Percentiles rank a stretch among this genome's conserved stretches.
Conservation (phyloP, 1,140 invertebrate genomes). For the Heterodera carotae region DNA sequence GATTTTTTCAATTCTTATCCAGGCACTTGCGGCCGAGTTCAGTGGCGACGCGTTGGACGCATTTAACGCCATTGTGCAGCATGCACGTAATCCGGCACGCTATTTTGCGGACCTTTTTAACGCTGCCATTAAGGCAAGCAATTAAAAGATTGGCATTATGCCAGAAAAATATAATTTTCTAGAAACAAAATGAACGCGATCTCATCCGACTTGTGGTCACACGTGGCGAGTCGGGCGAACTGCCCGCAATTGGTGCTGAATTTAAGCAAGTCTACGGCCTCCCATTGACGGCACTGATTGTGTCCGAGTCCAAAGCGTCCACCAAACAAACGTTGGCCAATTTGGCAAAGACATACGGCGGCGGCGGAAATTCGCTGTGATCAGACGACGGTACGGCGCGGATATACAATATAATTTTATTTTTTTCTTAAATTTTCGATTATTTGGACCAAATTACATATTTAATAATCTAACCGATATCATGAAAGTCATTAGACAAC, state of each 20-base stretch:
- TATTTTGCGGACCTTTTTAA: constrained; percentile 89
- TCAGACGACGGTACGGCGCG: too few species aligned
- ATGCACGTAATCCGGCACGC: constrained; percentile 72
- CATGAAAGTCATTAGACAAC: too few species aligned
- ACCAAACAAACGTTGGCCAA: constrained; percentile 2
- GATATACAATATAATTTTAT: too few species aligned
- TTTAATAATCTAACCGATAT: too few species aligned
- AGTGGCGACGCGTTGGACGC: constrained; percentile 82
- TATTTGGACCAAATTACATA: too few species aligned
- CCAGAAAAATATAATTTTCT: not conserved
- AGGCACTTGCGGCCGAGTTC: constrained; percentile 84
- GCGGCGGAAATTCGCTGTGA: too few species aligned
- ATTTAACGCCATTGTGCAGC: constrained; percentile 72
- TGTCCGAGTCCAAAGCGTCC: not conserved
- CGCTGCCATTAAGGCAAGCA: constrained; percentile 75
- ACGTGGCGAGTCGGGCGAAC: not conserved
- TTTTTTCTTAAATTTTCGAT: too few species aligned
- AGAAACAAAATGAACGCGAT: constrained; percentile 1
- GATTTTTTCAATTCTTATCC: constrained; percentile 39
- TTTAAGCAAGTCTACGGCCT: not conserved
- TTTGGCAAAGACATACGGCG: not conserved
- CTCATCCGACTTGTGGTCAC: not conserved
- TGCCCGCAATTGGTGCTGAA: not conserved
- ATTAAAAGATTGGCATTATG: not conserved
- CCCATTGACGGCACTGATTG: not conserved